Evolutionary conservation across 2,113 vertebrate species (phyloP), one percentile per base, ranked within the genome.

Genomic region (Amblyopsis rosae): DNA sequence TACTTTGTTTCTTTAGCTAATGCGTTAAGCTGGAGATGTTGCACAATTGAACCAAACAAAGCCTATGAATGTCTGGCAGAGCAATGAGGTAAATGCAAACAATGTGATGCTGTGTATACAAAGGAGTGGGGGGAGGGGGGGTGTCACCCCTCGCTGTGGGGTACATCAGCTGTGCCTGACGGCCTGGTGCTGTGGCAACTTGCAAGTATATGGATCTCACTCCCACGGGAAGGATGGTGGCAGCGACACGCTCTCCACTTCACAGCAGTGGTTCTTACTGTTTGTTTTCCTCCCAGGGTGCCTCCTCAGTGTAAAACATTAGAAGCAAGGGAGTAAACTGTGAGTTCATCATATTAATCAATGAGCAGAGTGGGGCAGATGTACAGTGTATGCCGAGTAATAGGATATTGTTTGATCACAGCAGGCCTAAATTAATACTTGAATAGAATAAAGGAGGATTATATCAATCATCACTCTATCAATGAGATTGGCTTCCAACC

Each of bases 111-210:
- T 26, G 17, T 57, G 55, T 57, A 26, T 33, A 58, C 10, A 55
- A 13, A 13, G 49, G 10, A 13, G 49, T 3, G 49, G 49, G 49
- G 10, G 49, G 12, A 26, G 26, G 10, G 49, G 12, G 49, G 10
- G 9, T 50, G 49, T 50, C 49, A 50, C 49, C 49, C 49, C 26
- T 19, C 49, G 12, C 49, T 50, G 7, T 50, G 13, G n/a, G 54
- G 35, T 41, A 41, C 4, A 17, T 9, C n/a, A 6, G n/a, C 4
- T 10, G n/a, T 55, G 54, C n/a, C 54, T 55, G 49, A 11, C 12
- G 49, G 54, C n/a, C 54, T 55, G 49, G 49, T 50, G 49, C 49
- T 50, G 49, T 50, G 49, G 49, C 49, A 50, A 50, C 49, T 50
- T 50, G 49, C 48, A 9, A 16, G 15, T 54, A 13, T 16, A 13